A percentile compares a stretch with the other conserved stretches of the same genome.
Evolutionary conservation across 2,797 vertebrate species (phyloP).

Genomic region (Enteromius fasciolatus): DNA sequence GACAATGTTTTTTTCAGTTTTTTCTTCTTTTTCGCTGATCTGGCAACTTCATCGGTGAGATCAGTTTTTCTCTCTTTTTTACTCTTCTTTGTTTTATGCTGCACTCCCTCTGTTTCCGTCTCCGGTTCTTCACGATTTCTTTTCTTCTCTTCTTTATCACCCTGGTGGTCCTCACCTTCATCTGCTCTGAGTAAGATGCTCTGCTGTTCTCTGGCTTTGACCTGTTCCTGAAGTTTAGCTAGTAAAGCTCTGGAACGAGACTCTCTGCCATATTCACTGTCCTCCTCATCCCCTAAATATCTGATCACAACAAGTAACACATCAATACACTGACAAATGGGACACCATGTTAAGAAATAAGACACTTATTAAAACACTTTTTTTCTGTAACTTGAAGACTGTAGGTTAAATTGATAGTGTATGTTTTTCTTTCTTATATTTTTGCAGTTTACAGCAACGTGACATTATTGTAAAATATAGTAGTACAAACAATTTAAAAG

Average conservation of each 20-base stretch:
- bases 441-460: not conserved
- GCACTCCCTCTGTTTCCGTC: slow-evolving; percentile 34
- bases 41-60: slow-evolving; percentile 13
- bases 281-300: slow-evolving; percentile 79
- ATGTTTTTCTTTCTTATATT: not conserved
- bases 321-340: not conserved
- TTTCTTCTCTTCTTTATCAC: slow-evolving; percentile 43
- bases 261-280: slow-evolving; percentile 54
- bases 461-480: not conserved
- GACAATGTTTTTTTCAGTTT: slow-evolving; percentile 36
- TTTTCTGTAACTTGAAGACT: not conserved
- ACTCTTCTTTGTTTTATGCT: slow-evolving; percentile 34
- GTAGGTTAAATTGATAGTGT: not conserved
- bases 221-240: slow-evolving; percentile 82
- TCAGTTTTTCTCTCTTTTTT: not conserved
- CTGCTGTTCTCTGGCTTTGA: slow-evolving; percentile 74
- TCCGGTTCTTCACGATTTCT: slow-evolving; percentile 46
- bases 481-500: too few relatives aligned
- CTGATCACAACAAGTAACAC: slow-evolving; percentile 62
- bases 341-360: not conserved
- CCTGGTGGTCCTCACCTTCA: not conserved
- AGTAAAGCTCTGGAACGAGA: slow-evolving; percentile 78
- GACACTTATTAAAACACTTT: not conserved
- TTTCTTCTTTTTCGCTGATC: slow-evolving; percentile 43
- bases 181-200: not conserved